Evolutionary conservation across 2,797 vertebrate species (phyloP).

Genomic region (Sparus aurata): DNA sequence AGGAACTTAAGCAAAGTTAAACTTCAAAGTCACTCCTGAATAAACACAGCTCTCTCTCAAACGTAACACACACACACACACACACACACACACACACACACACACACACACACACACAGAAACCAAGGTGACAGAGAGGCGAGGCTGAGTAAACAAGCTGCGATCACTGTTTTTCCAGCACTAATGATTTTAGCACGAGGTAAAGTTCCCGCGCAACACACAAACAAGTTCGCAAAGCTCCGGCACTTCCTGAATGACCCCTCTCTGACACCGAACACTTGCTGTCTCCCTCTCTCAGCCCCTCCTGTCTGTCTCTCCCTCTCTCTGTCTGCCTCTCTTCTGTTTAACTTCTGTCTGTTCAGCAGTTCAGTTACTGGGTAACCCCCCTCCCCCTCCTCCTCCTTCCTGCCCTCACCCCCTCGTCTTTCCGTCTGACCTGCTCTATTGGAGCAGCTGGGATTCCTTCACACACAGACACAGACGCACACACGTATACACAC

Average conservation of each 20-base stretch:
- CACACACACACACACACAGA: constrained; percentile 32
- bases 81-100: constrained; percentile 30
- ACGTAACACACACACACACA: constrained; percentile 23
- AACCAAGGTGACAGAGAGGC: constrained; percentile 45
- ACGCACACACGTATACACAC: not conserved
- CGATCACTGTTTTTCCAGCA: constrained; percentile 39
- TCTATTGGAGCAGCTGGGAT: constrained; percentile 66
- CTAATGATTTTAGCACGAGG: constrained; percentile 73
- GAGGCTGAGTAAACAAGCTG: constrained; percentile 74
- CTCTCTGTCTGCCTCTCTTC: not conserved
- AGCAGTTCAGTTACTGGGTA: constrained; percentile 50
- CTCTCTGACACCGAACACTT: constrained; percentile 38
- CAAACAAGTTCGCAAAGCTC: constrained; percentile 19
- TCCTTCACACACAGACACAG: constrained; percentile 44
- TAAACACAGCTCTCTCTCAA: constrained; percentile 64
- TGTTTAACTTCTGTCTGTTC: constrained; percentile 26
- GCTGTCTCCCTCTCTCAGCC: not conserved
- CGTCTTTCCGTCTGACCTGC: constrained; percentile 67
- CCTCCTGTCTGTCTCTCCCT: constrained; percentile 1
- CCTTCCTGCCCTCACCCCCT: constrained; percentile 12
- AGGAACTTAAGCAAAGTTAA: constrained; percentile 45
- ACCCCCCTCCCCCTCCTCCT: constrained; percentile 10
- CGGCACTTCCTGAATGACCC: constrained; percentile 43
- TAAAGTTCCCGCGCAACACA: constrained; percentile 61
- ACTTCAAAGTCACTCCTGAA: constrained; percentile 66